Percentiles rank a stretch among this genome's conserved stretches.
phyloP scores from a whole-genome alignment of 53 echinoderm and acorn worm species.

The Echinometra lucunter region DNA sequence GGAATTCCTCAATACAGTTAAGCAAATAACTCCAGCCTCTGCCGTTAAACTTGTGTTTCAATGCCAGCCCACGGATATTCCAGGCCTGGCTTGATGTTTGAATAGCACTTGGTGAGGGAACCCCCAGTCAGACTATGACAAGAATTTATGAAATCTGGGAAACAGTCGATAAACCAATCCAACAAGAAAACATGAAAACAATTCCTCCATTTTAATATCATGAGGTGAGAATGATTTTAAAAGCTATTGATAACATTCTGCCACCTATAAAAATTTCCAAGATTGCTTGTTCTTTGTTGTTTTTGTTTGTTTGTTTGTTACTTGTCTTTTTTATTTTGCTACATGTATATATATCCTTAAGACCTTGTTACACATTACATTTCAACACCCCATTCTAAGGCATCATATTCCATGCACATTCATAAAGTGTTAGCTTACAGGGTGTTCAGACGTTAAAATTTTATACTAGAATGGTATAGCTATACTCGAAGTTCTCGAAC shows the following conservation, averaged over 20 bases:
- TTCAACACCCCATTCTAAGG: background rate
- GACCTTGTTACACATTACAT: background rate
- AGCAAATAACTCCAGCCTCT: background rate
- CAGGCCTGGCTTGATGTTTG: conserved; percentile 22
- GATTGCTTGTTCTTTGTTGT: too few species aligned
- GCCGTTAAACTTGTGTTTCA: conserved; percentile 36
- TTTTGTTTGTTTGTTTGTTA: too few species aligned
- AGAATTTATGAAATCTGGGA: background rate
- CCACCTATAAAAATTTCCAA: too few species aligned
- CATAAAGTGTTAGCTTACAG: background rate
- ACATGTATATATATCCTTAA: too few species aligned
- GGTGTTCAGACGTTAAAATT: too few species aligned
- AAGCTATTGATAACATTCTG: too few species aligned
- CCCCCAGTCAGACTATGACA: conserved; percentile 15
- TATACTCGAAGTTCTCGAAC: too few species aligned
- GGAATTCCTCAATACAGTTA: background rate
- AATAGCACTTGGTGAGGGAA: background rate
- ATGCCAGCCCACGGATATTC: conserved; percentile 14
- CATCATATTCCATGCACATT: background rate
- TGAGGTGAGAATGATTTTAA: too few species aligned
- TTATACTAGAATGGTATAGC: too few species aligned
- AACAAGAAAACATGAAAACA: too few species aligned
- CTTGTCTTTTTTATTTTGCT: too few species aligned
- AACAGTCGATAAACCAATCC: background rate
- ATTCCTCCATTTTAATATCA: too few species aligned